Evolutionary conservation across 2,888 invertebrate species (phyloP), one percentile per base, ranked within the genome.

Genomic region (Encarsia formosa): DNA sequence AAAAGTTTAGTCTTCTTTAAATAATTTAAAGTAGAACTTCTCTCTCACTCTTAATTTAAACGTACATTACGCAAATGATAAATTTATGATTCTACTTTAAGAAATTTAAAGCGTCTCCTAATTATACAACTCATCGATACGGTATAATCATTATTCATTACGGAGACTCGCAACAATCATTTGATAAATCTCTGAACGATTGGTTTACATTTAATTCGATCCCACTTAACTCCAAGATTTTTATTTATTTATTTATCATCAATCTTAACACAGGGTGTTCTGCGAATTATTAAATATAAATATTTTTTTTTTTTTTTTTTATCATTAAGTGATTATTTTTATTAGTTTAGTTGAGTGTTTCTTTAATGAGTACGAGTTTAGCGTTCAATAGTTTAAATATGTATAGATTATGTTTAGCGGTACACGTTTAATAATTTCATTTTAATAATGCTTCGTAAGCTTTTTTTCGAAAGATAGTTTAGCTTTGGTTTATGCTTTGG

Each of bases 351-450:
- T 59, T 63, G 63, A 61, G 59, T 64, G 58, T 66, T 68, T 65
- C 69, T 69, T n/a, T n/a, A n/a, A 69, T 65, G 67, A 70, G 63
- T 68, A 70, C 63, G 66, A 65, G 65, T 70, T 73, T 70, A 71
- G 66, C 66, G 62, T 70, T 72, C 65, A 64, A 69, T 71, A 69
- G 66, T 73, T 70, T 71, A 71, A 70, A 68, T 71, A 71, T 68
- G 65, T 69, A 69, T 71, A 69, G 64, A 67, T 68, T 70, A 68
- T 67, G 64, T 68, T 71, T 70, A 72, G 63, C 65, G 64, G 66
- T 70, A 71, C 65, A 69, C 63, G 63, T 68, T 67, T 65, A 63
- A 57, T 63, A 61, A 55, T 59, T 60, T 59, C 56, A 44, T 54
- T 53, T 58, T 45, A 53, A 44, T 54, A 49, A 47, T 41, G 47